Percentiles rank a stretch among this genome's conserved stretches.
These are phyloP conservation scores for Miniopterus natalensis DNA, from an alignment of 2,113 vertebrate genomes.

Conservation along the genomic window DNA sequence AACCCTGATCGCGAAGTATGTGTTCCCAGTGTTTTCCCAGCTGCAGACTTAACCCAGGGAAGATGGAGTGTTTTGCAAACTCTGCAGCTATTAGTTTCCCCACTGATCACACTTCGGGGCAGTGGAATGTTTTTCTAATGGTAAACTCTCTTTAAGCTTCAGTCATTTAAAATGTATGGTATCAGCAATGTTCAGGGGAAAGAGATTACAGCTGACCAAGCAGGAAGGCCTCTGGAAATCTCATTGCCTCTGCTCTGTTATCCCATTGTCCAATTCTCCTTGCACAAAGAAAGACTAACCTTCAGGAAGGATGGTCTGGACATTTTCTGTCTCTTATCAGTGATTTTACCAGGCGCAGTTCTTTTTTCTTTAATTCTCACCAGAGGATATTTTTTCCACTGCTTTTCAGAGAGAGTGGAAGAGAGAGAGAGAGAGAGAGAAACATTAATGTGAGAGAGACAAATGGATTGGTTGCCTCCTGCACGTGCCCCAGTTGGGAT, in stretches of 20 bases:
- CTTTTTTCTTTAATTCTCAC: background rate
- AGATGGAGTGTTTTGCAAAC: conserved; percentile 72
- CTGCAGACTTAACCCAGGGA: conserved; percentile 70
- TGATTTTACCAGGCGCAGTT: background rate
- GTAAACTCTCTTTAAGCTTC: conserved; percentile 63
- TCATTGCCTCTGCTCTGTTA: background rate
- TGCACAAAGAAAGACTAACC: conserved; percentile 43
- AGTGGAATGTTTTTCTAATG: conserved; percentile 53
- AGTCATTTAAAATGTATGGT: conserved; percentile 65
- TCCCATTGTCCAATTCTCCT: background rate
- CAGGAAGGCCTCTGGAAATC: conserved; percentile 57
- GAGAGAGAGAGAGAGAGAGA: no score
- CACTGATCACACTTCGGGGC: conserved; percentile 51
- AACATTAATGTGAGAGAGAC: no score
- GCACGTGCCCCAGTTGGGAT: no score
- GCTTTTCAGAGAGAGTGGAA: no score
- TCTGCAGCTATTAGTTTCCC: conserved; percentile 68
- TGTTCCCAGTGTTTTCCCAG: conserved; percentile 78
- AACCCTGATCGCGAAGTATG: conserved; percentile 71
- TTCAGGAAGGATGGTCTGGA: conserved; percentile 44
- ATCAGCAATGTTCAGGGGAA: conserved; percentile 65
- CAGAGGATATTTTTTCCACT: no score
- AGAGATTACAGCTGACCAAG: conserved; percentile 56
- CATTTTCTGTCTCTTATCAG: background rate
- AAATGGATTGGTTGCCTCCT: no score